These are phyloP conservation scores for Carettochelys insculpta DNA, from an alignment of 2,113 vertebrate genomes.

Conservation along the genomic window DNA sequence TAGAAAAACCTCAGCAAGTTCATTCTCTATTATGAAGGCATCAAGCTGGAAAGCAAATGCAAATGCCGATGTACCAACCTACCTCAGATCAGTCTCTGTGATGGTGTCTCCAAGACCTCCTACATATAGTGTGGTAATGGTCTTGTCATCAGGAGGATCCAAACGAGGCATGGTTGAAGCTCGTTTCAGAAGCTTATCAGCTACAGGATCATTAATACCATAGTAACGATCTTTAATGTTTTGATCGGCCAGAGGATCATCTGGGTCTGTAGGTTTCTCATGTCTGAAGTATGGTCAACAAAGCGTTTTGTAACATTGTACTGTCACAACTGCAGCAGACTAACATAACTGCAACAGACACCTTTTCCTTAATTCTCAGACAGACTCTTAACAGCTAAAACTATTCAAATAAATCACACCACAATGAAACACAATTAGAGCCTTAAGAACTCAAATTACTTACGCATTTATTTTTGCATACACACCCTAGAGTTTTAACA, in stretches of 20 bases:
- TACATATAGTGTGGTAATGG: conserved; percentile 94
- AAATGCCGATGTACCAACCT: conserved; percentile 23
- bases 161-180: conserved; percentile 96
- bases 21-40: not conserved
- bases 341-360: not conserved
- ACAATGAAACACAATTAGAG: not conserved
- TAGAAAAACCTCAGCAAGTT: not conserved
- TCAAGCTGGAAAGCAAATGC: not conserved
- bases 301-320: not conserved
- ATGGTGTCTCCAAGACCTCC: conserved; percentile 95
- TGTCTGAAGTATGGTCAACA: conserved; percentile 79
- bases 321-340: not conserved
- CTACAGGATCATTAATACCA: conserved; percentile 97
- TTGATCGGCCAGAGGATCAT: conserved; percentile 97
- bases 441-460: not conserved
- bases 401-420: not conserved
- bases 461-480: not conserved
- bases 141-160: conserved; percentile 95
- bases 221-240: conserved; percentile 99
- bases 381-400: not conserved
- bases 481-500: not conserved
- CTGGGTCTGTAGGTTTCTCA: conserved; percentile 97
- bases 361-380: not conserved
- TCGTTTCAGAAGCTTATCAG: conserved; percentile 94
- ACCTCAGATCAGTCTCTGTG: conserved; percentile 95